A percentile compares a stretch with the other conserved stretches of the same genome.
Evolutionary conservation across 2,797 vertebrate genomes (phyloP).

Genomic region (Microctenopoma stevenorrisi): DNA sequence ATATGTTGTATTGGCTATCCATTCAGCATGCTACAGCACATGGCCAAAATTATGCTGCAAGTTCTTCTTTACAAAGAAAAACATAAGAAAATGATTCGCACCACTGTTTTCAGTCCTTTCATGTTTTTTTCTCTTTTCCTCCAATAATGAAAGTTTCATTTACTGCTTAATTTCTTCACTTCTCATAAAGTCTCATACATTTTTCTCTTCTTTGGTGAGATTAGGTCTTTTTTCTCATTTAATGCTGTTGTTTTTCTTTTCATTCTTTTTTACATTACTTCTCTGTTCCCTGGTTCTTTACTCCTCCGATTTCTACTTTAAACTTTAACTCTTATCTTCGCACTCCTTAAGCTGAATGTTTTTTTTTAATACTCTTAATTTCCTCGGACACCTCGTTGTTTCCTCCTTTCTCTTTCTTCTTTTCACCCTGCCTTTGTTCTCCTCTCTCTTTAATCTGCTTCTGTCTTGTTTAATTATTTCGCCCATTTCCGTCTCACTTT

Average conservation of each 20-base stretch:
- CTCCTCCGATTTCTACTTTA: background rate
- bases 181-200: too few relatives aligned
- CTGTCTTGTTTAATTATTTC: background rate
- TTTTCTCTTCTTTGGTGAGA: too few relatives aligned
- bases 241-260: too few relatives aligned
- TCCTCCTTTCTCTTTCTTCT: background rate
- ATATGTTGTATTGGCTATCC: background rate
- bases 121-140: too few relatives aligned
- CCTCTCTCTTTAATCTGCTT: background rate
- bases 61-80: background rate
- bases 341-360: background rate
- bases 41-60: background rate
- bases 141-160: too few relatives aligned
- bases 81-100: too few relatives aligned
- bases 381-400: background rate
- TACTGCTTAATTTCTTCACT: too few relatives aligned
- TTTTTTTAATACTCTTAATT: background rate
- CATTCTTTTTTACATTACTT: background rate
- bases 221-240: too few relatives aligned
- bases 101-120: too few relatives aligned
- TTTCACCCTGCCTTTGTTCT: too few relatives aligned
- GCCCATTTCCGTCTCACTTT: background rate
- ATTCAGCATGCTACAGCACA: background rate
- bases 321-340: too few relatives aligned
- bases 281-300: background rate